Evolutionary conservation across 2,113 vertebrate species (phyloP).

Genomic region (Harpagus bidentatus): DNA sequence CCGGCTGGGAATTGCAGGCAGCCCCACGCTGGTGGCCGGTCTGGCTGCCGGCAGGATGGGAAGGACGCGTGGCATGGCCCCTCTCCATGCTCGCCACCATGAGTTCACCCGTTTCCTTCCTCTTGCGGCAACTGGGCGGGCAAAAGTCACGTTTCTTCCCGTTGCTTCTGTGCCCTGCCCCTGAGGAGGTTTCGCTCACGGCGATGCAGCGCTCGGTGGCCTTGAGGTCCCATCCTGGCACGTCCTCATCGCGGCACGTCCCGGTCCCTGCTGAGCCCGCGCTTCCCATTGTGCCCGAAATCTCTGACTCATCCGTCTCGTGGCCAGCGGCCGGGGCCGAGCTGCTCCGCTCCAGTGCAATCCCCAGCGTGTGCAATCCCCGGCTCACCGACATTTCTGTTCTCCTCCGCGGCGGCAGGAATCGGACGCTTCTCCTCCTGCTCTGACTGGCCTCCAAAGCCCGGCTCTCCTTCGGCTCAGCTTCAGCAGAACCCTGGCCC

Average conservation of each 20-base stretch:
- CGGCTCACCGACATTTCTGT: accelerated
- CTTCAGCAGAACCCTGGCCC: not conserved
- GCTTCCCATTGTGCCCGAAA: conserved; percentile 29
- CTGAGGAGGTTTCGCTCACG: not conserved
- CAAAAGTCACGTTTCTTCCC: accelerated
- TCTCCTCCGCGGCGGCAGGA: accelerated
- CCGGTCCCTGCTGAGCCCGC: conserved; percentile 12
- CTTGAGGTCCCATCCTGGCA: not conserved
- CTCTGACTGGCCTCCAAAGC: accelerated
- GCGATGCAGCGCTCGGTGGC: accelerated
- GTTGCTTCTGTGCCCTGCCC: not conserved
- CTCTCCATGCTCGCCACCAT: accelerated
- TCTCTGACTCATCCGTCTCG: conserved; percentile 10
- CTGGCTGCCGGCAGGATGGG: not conserved
- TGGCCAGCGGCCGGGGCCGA: not conserved
- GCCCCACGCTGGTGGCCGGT: not conserved
- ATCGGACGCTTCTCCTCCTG: accelerated
- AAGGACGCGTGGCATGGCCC: not conserved
- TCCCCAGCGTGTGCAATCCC: accelerated
- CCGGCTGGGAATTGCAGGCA: not conserved
- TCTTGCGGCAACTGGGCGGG: accelerated
- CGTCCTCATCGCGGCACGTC: not conserved
- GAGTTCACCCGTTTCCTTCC: not conserved
- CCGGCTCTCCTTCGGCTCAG: not conserved
- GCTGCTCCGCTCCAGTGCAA: not conserved